Evolutionary conservation across 2,113 vertebrate genomes (phyloP).

Genomic region (Odocoileus hemionus): DNA sequence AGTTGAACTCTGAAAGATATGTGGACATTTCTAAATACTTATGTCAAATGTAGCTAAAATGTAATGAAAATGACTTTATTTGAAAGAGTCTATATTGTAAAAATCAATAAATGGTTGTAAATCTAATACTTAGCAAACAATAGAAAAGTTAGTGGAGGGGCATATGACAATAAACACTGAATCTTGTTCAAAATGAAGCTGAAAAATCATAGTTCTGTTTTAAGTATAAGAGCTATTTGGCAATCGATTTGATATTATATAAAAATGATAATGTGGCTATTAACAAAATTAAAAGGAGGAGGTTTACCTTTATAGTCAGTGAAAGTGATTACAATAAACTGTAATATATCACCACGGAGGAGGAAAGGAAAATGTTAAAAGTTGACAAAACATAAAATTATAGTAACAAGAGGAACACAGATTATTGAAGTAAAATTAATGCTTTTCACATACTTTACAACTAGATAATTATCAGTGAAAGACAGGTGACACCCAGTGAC

Average conservation of each 20-base stretch:
- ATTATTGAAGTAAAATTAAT: neutral
- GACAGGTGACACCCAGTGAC: neutral
- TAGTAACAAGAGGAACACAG: neutral
- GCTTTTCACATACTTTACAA: neutral
- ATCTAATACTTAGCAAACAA: neutral
- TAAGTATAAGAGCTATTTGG: neutral
- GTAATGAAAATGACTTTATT: neutral
- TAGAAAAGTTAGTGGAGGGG: neutral
- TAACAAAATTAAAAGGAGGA: neutral
- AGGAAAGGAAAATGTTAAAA: neutral
- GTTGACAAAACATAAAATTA: neutral
- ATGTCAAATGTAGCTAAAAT: neutral
- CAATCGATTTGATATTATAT: neutral
- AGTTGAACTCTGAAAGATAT: neutral
- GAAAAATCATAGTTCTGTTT: neutral
- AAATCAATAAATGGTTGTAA: neutral
- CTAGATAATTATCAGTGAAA: neutral
- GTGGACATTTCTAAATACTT: neutral
- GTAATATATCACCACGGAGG: neutral
- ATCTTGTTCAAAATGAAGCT: neutral
- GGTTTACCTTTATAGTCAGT: neutral
- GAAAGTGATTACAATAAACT: neutral
- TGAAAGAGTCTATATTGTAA: neutral
- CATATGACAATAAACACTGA: neutral
- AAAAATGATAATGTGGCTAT: neutral